These are phyloP conservation scores for Drosophila anomalipes DNA, from an alignment of 2,888 invertebrate species.

Conservation along the genomic window DNA sequence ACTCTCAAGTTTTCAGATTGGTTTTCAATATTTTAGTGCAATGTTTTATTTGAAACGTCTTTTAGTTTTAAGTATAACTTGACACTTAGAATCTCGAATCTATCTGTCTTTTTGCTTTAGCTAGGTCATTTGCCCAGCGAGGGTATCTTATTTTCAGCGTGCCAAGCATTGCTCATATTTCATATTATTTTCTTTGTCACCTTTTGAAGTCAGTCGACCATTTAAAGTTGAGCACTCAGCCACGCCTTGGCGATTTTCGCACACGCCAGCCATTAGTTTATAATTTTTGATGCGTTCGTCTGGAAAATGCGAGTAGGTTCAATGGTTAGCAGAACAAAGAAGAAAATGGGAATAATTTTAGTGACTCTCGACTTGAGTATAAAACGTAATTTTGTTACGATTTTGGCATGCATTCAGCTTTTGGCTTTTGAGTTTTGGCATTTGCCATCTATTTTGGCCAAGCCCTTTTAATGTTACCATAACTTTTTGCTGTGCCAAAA, in stretches of 20 bases:
- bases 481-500: constrained; percentile 65
- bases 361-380: constrained; percentile 13
- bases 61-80: background rate
- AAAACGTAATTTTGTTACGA: constrained; percentile 32
- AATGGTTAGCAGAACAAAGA: constrained; percentile 13
- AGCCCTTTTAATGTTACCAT: constrained; percentile 73
- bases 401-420: constrained; percentile 11
- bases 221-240: constrained; percentile 42
- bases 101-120: background rate
- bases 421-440: constrained; percentile 19
- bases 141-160: background rate
- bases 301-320: constrained; percentile 62
- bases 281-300: constrained; percentile 64
- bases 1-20: background rate
- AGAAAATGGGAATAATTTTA: constrained; percentile 1
- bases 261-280: constrained; percentile 68
- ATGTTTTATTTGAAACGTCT: background rate
- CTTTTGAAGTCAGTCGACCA: constrained; percentile 54
- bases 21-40: background rate
- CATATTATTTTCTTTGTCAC: constrained; percentile 45
- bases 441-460: constrained; percentile 44
- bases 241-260: constrained; percentile 45
- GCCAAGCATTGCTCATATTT: background rate
- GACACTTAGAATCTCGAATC: background rate
- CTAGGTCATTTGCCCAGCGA: background rate